These are phyloP conservation scores for Flabesymbios commensalis DNA, from an alignment of 2,888 invertebrate species.

Conservation along the genomic window DNA sequence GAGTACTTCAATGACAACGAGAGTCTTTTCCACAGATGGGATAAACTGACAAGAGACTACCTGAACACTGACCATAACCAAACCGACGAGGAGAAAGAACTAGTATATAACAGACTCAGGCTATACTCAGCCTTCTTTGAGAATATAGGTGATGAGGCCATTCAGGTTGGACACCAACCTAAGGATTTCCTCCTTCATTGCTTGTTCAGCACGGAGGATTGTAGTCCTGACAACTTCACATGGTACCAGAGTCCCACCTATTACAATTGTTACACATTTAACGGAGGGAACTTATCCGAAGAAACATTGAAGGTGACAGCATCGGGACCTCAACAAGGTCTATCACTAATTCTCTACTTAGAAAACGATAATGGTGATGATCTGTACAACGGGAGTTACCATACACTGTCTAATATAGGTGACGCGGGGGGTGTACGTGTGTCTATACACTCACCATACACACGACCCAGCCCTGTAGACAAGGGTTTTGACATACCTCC, in stretches of 20 bases:
- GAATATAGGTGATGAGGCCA: constrained; percentile 46
- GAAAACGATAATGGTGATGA: constrained; percentile 51
- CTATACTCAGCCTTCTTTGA: constrained; percentile 44
- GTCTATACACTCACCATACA: constrained; percentile 53
- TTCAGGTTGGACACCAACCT: constrained; percentile 44
- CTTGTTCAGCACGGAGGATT: constrained; percentile 44
- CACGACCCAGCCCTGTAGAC: constrained; percentile 55
- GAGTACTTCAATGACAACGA: constrained; percentile 18
- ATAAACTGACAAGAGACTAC: constrained; percentile 10
- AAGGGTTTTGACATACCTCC: constrained; percentile 56
- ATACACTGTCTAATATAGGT: constrained; percentile 47
- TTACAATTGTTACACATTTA: constrained; percentile 56
- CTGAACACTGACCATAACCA: not conserved
- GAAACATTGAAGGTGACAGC: constrained; percentile 43
- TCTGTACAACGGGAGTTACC: constrained; percentile 47
- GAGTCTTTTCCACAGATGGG: constrained; percentile 11
- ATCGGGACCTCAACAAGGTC: constrained; percentile 53
- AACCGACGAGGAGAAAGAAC: constrained; percentile 5
- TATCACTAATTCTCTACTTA: constrained; percentile 51
- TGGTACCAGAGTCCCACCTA: constrained; percentile 50
- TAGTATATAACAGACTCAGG: constrained; percentile 4
- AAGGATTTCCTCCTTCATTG: constrained; percentile 49
- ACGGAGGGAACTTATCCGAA: constrained; percentile 38
- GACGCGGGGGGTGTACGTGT: constrained; percentile 54
- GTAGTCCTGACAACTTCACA: constrained; percentile 44